Conservation (phyloP, 2,888 invertebrate genomes). For the Alentia gelatinosa region DNA sequence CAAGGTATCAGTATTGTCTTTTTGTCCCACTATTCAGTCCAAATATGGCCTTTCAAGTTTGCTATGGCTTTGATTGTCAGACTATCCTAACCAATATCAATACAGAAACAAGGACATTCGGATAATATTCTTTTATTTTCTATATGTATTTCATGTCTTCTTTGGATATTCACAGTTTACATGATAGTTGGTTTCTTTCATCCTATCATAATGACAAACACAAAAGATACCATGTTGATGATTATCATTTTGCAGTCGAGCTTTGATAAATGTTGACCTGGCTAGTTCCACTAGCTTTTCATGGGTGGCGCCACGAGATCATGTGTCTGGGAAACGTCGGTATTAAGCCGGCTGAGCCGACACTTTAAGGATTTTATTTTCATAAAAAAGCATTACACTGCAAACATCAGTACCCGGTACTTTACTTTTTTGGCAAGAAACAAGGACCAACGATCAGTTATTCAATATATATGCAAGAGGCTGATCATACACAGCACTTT, state of each 20-base stretch:
- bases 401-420: not conserved
- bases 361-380: not conserved
- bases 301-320: conserved; percentile 7
- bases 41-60: too few relatives aligned
- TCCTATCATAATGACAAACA: not conserved
- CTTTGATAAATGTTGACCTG: not conserved
- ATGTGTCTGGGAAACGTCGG: not conserved
- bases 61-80: too few relatives aligned
- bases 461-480: not conserved
- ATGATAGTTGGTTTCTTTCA: not conserved
- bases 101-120: too few relatives aligned
- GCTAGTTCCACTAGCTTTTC: conserved; percentile 5
- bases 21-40: too few relatives aligned
- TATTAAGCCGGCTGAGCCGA: too few relatives aligned
- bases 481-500: not conserved
- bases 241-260: too few relatives aligned
- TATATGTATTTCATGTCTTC: not conserved
- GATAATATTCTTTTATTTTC: conserved; percentile 12
- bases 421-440: conserved; percentile 1
- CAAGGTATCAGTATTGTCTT: too few relatives aligned
- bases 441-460: not conserved
- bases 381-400: not conserved
- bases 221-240: not conserved
- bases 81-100: too few relatives aligned
- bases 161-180: not conserved